Evolutionary conservation across 2,797 vertebrate genomes (phyloP).

Genomic region (Tadarida brasiliensis): DNA sequence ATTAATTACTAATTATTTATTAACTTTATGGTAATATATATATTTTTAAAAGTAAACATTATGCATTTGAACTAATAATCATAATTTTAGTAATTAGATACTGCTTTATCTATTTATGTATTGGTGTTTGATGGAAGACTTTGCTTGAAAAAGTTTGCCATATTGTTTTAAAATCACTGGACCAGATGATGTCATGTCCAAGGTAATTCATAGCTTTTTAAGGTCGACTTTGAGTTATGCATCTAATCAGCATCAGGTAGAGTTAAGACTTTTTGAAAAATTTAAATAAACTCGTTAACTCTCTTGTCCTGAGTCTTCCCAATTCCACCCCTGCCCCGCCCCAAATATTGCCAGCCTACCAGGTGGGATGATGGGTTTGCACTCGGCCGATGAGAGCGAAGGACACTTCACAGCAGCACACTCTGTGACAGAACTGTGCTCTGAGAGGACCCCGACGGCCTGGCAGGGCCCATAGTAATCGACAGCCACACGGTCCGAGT

Average conservation of each 20-base stretch:
- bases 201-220: background rate
- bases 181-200: background rate
- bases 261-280: background rate
- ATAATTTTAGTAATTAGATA: slow-evolving; percentile 48
- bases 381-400: slow-evolving; percentile 88
- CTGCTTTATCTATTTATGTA: background rate
- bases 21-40: slow-evolving; percentile 16
- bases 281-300: background rate
- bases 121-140: background rate
- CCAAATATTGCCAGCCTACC: slow-evolving; percentile 86
- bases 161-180: background rate
- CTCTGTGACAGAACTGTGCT: slow-evolving; percentile 88
- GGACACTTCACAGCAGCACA: slow-evolving; percentile 93
- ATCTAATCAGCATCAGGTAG: background rate
- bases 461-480: slow-evolving; percentile 94
- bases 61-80: slow-evolving; percentile 29
- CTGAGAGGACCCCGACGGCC: slow-evolving; percentile 91
- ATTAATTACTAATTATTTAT: background rate
- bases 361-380: slow-evolving; percentile 93
- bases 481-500: slow-evolving; percentile 93
- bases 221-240: background rate
- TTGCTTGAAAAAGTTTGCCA: background rate
- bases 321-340: background rate
- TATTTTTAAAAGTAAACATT: slow-evolving; percentile 5
- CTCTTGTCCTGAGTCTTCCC: background rate